Evolutionary conservation across 2,113 vertebrate genomes (phyloP).

Genomic region (Melanocharis versteri): DNA sequence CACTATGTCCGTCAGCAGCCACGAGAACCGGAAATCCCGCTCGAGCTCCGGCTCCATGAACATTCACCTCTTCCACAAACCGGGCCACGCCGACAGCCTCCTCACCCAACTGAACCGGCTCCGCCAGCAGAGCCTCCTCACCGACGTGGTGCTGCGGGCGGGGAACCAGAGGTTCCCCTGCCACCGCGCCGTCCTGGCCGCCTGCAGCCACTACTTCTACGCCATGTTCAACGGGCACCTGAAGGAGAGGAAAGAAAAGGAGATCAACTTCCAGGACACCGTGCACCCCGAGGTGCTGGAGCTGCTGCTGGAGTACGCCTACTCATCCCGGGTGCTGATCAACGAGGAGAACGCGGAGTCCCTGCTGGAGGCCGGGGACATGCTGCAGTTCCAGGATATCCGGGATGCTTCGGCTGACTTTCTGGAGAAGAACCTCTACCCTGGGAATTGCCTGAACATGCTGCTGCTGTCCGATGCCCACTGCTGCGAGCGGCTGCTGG

Average conservation of each 20-base stretch:
- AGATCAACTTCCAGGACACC: conserved; percentile 81
- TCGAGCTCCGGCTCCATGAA: conserved; percentile 84
- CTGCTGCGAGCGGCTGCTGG: conserved; percentile 79
- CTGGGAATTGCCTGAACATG: conserved; percentile 82
- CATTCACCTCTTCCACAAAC: conserved; percentile 82
- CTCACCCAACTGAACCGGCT: conserved; percentile 81
- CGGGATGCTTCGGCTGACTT: conserved; percentile 81
- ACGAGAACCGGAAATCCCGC: conserved; percentile 82
- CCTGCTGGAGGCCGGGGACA: conserved; percentile 80
- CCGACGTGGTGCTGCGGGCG: conserved; percentile 78
- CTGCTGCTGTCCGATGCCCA: conserved; percentile 79
- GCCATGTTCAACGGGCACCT: conserved; percentile 84
- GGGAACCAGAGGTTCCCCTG: conserved; percentile 78
- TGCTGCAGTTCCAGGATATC: conserved; percentile 82
- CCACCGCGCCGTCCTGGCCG: conserved; percentile 80
- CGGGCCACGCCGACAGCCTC: conserved; percentile 81
- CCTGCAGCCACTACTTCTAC: conserved; percentile 83
- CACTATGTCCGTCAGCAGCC: conserved; percentile 81
- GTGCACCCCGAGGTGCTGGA: conserved; percentile 82
- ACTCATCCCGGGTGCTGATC: conserved; percentile 81
- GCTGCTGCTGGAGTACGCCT: conserved; percentile 80
- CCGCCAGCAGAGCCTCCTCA: conserved; percentile 79
- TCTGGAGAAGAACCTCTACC: conserved; percentile 80
- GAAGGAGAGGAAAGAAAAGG: conserved; percentile 78
- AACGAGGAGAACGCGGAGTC: conserved; percentile 84